Percentiles rank a stretch among this genome's conserved stretches.
Evolutionary conservation across 1,140 invertebrate genomes (phyloP).

Genomic region (Triops longicaudatus): DNA sequence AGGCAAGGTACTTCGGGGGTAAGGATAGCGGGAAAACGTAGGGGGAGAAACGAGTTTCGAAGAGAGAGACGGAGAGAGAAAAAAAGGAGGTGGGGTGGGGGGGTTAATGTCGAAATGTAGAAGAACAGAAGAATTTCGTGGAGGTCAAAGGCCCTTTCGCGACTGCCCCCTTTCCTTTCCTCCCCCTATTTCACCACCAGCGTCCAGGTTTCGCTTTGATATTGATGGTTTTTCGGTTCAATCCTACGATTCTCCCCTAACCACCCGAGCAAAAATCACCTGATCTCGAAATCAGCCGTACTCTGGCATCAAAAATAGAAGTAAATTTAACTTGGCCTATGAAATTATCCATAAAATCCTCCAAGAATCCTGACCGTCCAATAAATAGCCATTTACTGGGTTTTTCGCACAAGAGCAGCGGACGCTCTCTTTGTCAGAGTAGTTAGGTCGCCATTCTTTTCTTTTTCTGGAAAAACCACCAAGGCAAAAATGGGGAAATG

Average conservation of each 20-base stretch:
- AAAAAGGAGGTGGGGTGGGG: neutral
- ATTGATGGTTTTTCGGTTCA: neutral
- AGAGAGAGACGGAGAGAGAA: neutral
- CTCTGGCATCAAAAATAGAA: neutral
- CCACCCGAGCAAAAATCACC: neutral
- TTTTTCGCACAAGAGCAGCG: neutral
- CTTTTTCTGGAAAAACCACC: neutral
- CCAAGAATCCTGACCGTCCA: neutral
- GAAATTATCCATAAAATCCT: neutral
- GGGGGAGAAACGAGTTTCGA: neutral
- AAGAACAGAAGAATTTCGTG: conserved; percentile 3
- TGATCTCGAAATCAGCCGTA: neutral
- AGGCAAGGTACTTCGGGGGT: neutral
- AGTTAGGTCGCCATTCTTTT: neutral
- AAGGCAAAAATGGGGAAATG: neutral
- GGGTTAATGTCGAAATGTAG: conserved; percentile 8
- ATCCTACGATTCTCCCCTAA: neutral
- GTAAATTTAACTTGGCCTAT: neutral
- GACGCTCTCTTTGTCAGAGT: neutral
- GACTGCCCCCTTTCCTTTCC: conserved; percentile 13
- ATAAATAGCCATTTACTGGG: neutral
- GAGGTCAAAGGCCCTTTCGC: conserved; percentile 1
- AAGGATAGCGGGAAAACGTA: neutral
- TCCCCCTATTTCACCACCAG: conserved; percentile 11
- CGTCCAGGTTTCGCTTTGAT: neutral